A percentile compares a stretch with the other conserved stretches of the same genome.
phyloP scores from a whole-genome alignment of 2,888 invertebrate genomes.

The Graphium colonna region DNA sequence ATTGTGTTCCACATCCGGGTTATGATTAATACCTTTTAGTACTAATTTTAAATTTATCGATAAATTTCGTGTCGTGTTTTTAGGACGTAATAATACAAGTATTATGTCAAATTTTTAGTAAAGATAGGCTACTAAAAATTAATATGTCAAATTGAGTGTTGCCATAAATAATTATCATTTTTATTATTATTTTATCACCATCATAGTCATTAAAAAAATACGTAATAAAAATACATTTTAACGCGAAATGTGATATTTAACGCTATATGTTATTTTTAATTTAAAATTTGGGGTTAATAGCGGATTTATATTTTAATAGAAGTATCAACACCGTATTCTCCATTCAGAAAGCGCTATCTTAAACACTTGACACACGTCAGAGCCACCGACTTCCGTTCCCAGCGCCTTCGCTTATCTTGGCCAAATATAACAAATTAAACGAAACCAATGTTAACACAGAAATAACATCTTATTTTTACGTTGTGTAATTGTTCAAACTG shows the following conservation, averaged over 20 bases:
- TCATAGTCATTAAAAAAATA: too few species aligned
- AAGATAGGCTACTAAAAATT: too few species aligned
- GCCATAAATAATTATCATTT: too few species aligned
- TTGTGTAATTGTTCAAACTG: slow-evolving; percentile 20
- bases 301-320: neutral
- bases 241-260: too few species aligned
- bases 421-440: slow-evolving; percentile 71
- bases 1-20: slow-evolving; percentile 75
- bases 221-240: too few species aligned
- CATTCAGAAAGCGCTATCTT: slow-evolving; percentile 44
- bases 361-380: slow-evolving; percentile 53
- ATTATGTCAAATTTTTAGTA: too few species aligned
- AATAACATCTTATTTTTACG: slow-evolving; percentile 40
- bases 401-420: slow-evolving; percentile 58
- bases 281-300: too few species aligned
- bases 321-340: slow-evolving; percentile 25
- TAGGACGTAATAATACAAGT: too few species aligned
- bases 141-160: neutral
- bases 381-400: slow-evolving; percentile 67
- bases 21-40: slow-evolving; percentile 59
- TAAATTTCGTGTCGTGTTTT: too few species aligned
- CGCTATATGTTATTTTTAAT: too few species aligned
- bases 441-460: slow-evolving; percentile 41
- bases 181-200: too few species aligned
- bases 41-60: slow-evolving; percentile 52